phyloP scores from a whole-genome alignment of 2,113 vertebrate genomes.

The rat (Rattus norvegicus) region DNA sequence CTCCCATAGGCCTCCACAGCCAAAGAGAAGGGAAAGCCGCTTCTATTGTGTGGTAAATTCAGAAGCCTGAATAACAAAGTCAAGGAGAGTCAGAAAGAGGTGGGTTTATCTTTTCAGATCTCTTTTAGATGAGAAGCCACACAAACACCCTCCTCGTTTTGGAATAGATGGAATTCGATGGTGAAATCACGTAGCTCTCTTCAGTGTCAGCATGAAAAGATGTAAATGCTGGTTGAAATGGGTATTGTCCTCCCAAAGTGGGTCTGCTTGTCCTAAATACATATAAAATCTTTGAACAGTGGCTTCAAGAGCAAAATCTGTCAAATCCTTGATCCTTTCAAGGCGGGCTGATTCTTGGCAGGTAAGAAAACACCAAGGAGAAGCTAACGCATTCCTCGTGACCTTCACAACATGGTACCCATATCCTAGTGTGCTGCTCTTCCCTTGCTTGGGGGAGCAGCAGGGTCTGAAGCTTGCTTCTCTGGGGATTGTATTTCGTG shows the following conservation, averaged over 20 bases:
- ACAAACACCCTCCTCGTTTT: conserved; percentile 37
- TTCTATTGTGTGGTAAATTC: conserved; percentile 6
- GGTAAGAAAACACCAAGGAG: background rate
- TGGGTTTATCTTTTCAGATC: conserved; percentile 44
- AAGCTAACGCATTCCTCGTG: background rate
- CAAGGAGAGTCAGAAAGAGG: conserved; percentile 36
- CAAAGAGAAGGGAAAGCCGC: conserved; percentile 9
- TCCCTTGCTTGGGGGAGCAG: background rate
- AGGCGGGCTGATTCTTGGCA: background rate
- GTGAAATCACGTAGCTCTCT: conserved; percentile 12
- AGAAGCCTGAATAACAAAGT: background rate
- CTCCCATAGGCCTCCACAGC: background rate
- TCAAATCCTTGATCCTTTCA: conserved; percentile 16
- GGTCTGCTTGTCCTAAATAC: background rate
- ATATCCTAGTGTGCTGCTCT: background rate
- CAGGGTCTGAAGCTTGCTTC: background rate
- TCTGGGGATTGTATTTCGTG: background rate
- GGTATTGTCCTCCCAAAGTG: background rate
- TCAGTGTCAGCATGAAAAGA: background rate
- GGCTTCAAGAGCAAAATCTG: background rate
- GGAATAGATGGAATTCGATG: conserved; percentile 3
- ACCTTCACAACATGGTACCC: background rate
- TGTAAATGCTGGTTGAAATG: conserved; percentile 13
- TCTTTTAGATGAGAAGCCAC: conserved; percentile 21
- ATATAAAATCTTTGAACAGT: conserved; percentile 25